Evolutionary conservation across 2,888 invertebrate genomes (phyloP).

Genomic region (Marronus borbonicus): DNA sequence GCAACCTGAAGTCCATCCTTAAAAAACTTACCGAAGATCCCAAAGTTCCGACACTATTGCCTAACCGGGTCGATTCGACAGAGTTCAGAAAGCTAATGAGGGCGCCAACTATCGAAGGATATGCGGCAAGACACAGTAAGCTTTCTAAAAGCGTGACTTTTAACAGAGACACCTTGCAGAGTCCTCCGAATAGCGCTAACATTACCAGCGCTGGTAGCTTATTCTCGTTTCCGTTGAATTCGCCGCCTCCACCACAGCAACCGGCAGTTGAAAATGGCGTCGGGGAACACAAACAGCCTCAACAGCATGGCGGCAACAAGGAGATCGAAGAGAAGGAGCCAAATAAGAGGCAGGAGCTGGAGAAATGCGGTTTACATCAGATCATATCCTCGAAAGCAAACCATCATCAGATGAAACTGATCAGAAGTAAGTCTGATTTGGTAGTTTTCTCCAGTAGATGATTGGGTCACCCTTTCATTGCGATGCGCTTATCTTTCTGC

Average conservation of each 20-base stretch:
- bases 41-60: conserved; percentile 60
- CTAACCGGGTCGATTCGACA: conserved; percentile 69
- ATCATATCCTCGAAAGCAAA: conserved; percentile 74
- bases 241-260: conserved; percentile 67
- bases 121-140: conserved; percentile 90
- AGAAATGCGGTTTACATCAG: conserved; percentile 74
- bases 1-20: conserved; percentile 87
- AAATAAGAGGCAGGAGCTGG: conserved; percentile 73
- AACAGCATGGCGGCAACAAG: neutral
- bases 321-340: conserved; percentile 68
- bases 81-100: conserved; percentile 82
- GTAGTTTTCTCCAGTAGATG: neutral
- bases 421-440: conserved; percentile 70
- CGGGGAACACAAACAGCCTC: conserved; percentile 55
- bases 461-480: conserved; percentile 1
- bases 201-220: conserved; percentile 58
- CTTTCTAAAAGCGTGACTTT: conserved; percentile 92
- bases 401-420: conserved; percentile 75
- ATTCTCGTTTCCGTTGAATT: conserved; percentile 66
- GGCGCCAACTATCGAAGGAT: conserved; percentile 90
- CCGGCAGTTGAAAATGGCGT: conserved; percentile 67
- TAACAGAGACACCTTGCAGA: conserved; percentile 87
- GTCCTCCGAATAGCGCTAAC: conserved; percentile 76
- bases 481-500: neutral
- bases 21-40: conserved; percentile 85